Evolutionary conservation across 2,888 invertebrate genomes (phyloP), one percentile per base, ranked within the genome.

Genomic region (Ichneumoninae sp.): DNA sequence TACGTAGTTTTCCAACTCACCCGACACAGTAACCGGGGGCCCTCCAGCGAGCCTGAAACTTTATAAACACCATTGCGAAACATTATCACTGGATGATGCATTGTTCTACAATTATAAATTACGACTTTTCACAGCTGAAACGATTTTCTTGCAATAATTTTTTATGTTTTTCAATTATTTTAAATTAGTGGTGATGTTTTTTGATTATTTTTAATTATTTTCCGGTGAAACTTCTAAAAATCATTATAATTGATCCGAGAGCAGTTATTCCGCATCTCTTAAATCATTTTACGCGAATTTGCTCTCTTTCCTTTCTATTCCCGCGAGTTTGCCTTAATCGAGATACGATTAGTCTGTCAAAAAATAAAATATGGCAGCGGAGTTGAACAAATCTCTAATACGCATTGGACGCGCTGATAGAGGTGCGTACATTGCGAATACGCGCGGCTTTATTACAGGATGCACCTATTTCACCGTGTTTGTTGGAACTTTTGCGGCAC

Each of bases 371-470:
- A 84, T 78, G 8, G 62, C 36, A 30, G 70, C 22, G 40, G 47
- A 36, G 82, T 76, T 66, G 57, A 36, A 66, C 70, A 82, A 75
- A 80, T 72, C 75, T 57, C 19, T 66, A 62, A 50, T 65, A 19
- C n/a, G 72, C 36, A 47, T 71, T 30, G 26, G 22, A 13, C 6
- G 30, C 22, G 16, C 47, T 33, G 30, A 47, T 19, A 65, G 54
- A 66, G 50, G 76, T 52, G 50, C 40, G 36, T 52, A 54, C 47
- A 54, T 13, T 36, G 62, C 62, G n/a, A 33, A 50, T 22, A 70
- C 7, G 22, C 60, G 76, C 72, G 80, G 83, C 77, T 88, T 91
- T 90, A 90, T 89, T 90, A 88, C 91, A 90, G 90, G 91, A 91
- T 89, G 89, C 90, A 88, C 89, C 87, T 89, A 87, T 90, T 90